A percentile compares a stretch with the other conserved stretches of the same genome.
These are phyloP conservation scores for Ispidina picta DNA, from an alignment of 2,797 vertebrate genomes.

Conservation along the genomic window DNA sequence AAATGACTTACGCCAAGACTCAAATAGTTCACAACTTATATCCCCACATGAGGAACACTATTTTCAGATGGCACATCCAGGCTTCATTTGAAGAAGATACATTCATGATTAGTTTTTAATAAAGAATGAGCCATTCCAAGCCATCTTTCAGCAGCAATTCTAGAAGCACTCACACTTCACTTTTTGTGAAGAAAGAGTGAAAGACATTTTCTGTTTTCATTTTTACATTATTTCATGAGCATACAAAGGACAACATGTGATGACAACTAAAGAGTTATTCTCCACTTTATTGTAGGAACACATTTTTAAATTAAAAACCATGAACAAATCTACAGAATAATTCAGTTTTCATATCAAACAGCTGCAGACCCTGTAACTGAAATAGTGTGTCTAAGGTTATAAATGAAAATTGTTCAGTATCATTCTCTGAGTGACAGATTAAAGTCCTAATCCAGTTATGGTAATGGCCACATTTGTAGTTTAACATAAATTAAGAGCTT, in stretches of 20 bases:
- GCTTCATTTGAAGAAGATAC: slow-evolving; percentile 48
- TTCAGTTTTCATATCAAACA: slow-evolving; percentile 94
- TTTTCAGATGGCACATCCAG: slow-evolving; percentile 35
- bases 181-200: slow-evolving; percentile 42
- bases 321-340: slow-evolving; percentile 86
- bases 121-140: slow-evolving; percentile 53
- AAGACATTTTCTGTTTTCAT: slow-evolving; percentile 68
- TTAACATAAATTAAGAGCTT: slow-evolving; percentile 98
- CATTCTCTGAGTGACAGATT: slow-evolving; percentile 95
- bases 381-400: slow-evolving; percentile 94
- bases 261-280: slow-evolving; percentile 76
- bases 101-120: slow-evolving; percentile 65
- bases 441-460: slow-evolving; percentile 96
- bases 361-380: slow-evolving; percentile 91
- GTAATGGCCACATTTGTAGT: slow-evolving; percentile 98
- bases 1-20: slow-evolving; percentile 55
- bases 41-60: slow-evolving; percentile 8
- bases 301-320: slow-evolving; percentile 87
- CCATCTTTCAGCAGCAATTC: slow-evolving; percentile 57
- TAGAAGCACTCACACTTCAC: slow-evolving; percentile 36
- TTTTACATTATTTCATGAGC: slow-evolving; percentile 58
- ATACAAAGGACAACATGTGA: slow-evolving; percentile 62
- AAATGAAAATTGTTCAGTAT: slow-evolving; percentile 95
- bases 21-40: slow-evolving; percentile 27
- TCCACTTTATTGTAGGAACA: slow-evolving; percentile 73